Base-by-base conservation (phyloP, 1,140 invertebrate species). In the Habropoda laboriosa region DNA sequence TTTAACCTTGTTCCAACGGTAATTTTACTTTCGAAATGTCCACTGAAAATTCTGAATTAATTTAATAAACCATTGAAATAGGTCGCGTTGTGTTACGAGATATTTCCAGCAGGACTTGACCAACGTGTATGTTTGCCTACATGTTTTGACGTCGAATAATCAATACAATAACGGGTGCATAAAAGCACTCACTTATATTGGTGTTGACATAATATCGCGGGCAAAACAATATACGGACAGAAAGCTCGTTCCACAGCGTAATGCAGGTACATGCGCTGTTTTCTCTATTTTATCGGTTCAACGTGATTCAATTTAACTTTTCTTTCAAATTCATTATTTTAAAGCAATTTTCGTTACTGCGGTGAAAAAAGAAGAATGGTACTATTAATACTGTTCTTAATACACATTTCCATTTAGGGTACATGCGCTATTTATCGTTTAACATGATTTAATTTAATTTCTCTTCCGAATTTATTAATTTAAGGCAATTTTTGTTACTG, bases 91-190 rank as follows among this genome's bases (percentile, higher is more conserved):
- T 32, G 42, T 49, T 32, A 10, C 21, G 24, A 0, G 35, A 13
- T 30, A 71, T 42, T 57, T 42, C 10, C 27, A 45, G 32, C 35
- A 30, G 8, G 7, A 4, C 6, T 13, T 16, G 51, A 55, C 30
- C 10, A 38, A 70, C 2, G n/a, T 21, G 13, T 35, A 38, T 53
- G n/a, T 55, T 27, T 68, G 66, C 51, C 38, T 42, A n/a, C 49
- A 4, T n/a, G 35, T 57, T 57, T 71, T 71, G 35, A 70, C 47
- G 35, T 32, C 38, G 32, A 30, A 40, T 57, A 32, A 71, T 71
- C 38, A 30, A 71, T 42, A 57, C 68, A 57, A 71, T 57, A 55
- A 27, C 24, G 10, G 8, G 21, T 16, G 16, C n/a, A 27, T 32
- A 30, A 30, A 42, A 13, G 38, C 68, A 32, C 68, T 67, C 30